Evolutionary conservation across 2,888 invertebrate species (phyloP).

Genomic region (Macaria liturata): DNA sequence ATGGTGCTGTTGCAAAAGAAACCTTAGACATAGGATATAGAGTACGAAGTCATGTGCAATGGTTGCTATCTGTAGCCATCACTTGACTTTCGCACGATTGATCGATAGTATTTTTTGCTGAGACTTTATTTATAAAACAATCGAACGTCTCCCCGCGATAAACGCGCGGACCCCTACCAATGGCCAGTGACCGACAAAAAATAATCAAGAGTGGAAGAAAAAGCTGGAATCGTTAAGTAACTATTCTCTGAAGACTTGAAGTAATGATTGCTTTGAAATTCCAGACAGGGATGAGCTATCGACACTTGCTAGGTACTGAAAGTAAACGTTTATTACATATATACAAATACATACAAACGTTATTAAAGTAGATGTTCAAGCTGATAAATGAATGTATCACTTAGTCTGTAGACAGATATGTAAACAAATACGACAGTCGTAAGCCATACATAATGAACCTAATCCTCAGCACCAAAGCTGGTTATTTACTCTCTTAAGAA

Average conservation of each 20-base stretch:
- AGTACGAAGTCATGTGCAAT: constrained; percentile 40
- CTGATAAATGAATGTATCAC: no score
- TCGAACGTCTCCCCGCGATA: constrained; percentile 74
- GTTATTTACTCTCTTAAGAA: no score
- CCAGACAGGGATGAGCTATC: constrained; percentile 5
- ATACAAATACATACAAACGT: no score
- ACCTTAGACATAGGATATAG: constrained; percentile 29
- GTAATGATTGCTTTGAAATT: constrained; percentile 23
- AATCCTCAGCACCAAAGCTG: no score
- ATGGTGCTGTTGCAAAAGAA: constrained; percentile 38
- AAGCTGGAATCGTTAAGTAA: constrained; percentile 20
- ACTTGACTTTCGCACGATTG: constrained; percentile 81
- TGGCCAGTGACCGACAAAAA: constrained; percentile 46
- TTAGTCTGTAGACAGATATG: no score
- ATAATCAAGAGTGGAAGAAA: constrained; percentile 41
- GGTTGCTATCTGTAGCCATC: constrained; percentile 60
- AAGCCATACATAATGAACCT: no score
- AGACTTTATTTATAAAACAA: constrained; percentile 82
- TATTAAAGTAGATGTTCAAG: no score
- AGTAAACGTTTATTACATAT: no score
- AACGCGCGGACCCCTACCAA: constrained; percentile 72
- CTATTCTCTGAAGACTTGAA: constrained; percentile 10
- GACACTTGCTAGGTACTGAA: no score
- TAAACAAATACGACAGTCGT: no score
- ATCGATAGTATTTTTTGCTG: constrained; percentile 82